Percentiles rank a stretch among this genome's conserved stretches.
phyloP scores from a whole-genome alignment of 92 coral and sea anemone species.

The Porites cylindrica region DNA sequence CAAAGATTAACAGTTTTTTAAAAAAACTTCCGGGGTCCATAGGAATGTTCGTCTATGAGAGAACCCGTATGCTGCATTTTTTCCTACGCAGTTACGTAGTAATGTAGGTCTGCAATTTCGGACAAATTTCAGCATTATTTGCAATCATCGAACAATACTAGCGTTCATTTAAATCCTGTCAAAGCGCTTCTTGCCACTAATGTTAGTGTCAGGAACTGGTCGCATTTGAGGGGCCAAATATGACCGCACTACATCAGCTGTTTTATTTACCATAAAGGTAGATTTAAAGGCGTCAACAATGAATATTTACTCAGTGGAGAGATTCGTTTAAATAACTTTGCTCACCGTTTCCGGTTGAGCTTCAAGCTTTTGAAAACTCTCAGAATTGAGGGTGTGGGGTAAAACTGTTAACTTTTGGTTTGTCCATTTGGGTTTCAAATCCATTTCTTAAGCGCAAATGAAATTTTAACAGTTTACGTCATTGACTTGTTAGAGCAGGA shows the following conservation, averaged over 20 bases:
- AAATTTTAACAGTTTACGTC: background rate
- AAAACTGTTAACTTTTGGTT: background rate
- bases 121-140: too few species aligned
- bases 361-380: background rate
- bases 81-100: background rate
- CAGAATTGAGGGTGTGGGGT: background rate
- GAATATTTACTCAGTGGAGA: background rate
- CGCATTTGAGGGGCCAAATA: too few species aligned
- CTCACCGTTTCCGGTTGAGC: background rate
- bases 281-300: too few species aligned
- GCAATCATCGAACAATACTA: background rate
- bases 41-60: background rate
- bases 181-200: too few species aligned
- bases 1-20: background rate
- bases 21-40: background rate
- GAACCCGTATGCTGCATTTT: background rate
- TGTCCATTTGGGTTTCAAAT: background rate
- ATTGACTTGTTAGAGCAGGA: background rate
- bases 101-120: too few species aligned
- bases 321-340: background rate
- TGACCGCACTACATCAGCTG: too few species aligned
- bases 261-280: background rate
- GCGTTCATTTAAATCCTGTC: background rate
- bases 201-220: too few species aligned
- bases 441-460: background rate